Percentiles rank a stretch among this genome's conserved stretches.
Conservation (phyloP, 2,113 vertebrate genomes). For the Mastomys natalensis region DNA sequence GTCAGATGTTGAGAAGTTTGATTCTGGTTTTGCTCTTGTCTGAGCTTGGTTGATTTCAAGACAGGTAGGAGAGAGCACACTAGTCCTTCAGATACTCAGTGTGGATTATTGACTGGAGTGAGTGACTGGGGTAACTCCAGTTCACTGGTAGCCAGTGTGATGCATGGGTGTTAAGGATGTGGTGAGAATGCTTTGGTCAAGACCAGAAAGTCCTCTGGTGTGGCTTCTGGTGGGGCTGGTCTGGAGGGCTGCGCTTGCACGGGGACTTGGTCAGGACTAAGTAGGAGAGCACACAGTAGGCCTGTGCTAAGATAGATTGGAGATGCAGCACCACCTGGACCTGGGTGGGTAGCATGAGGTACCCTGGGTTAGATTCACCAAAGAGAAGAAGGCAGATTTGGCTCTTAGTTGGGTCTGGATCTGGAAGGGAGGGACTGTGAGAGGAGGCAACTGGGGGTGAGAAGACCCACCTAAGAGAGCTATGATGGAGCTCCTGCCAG, state of each 20-base stretch:
- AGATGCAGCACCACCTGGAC: not conserved
- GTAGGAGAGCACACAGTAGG: not conserved
- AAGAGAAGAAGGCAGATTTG: not conserved
- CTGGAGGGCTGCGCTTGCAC: not conserved
- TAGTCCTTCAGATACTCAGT: not conserved
- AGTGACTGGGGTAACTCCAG: not conserved
- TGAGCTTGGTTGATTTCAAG: not conserved
- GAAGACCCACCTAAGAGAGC: not conserved
- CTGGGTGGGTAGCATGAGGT: not conserved
- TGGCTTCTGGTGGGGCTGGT: not conserved
- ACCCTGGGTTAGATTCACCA: not conserved
- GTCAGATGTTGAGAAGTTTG: not conserved
- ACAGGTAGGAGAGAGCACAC: not conserved
- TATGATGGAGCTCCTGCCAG: not conserved
- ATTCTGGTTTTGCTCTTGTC: not conserved
- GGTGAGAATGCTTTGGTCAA: not conserved
- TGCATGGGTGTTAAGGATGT: not conserved
- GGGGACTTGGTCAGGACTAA: not conserved
- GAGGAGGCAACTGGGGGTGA: not conserved
- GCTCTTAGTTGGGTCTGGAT: not conserved
- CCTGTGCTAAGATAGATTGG: not conserved
- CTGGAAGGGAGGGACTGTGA: not conserved
- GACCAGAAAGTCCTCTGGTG: not conserved
- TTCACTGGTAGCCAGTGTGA: not conserved
- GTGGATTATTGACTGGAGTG: not conserved